A percentile compares a stretch with the other conserved stretches of the same genome.
Evolutionary conservation across 1,140 invertebrate genomes (phyloP).

Genomic region (Pseudobourletiella spinata): DNA sequence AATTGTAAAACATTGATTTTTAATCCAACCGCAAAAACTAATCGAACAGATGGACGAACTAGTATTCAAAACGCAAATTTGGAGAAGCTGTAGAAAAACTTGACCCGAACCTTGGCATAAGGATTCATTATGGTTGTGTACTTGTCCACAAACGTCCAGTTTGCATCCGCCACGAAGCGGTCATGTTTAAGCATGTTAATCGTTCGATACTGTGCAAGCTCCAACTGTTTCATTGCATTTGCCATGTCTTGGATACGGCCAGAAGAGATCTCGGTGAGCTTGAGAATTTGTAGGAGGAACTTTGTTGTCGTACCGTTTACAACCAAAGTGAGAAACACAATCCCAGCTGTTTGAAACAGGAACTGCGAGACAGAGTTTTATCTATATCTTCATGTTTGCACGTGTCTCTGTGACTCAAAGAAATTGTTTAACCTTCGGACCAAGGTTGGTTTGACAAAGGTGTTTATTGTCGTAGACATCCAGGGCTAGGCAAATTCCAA

Average conservation of each 20-base stretch:
- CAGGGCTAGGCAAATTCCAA: constrained; percentile 44
- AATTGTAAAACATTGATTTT: no score
- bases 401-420: neutral
- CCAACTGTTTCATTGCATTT: constrained; percentile 39
- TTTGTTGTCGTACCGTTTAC: constrained; percentile 44
- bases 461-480: constrained; percentile 39
- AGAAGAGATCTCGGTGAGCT: constrained; percentile 42
- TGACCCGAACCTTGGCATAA: constrained; percentile 31
- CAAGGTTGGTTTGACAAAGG: constrained; percentile 37
- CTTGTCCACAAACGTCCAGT: constrained; percentile 43
- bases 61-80: no score
- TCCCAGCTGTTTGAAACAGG: constrained; percentile 42
- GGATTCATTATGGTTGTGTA: constrained; percentile 38
- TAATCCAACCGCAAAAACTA: no score
- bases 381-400: neutral
- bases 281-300: constrained; percentile 40
- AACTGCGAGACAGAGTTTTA: constrained; percentile 23
- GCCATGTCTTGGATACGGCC: constrained; percentile 42
- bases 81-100: no score
- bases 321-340: constrained; percentile 43
- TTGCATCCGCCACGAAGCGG: constrained; percentile 44
- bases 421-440: constrained; percentile 25
- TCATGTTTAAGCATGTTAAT: constrained; percentile 42
- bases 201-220: constrained; percentile 37
- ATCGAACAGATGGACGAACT: no score